phyloP scores from a whole-genome alignment of 2,888 invertebrate genomes.

The Chelonus formosanus region DNA sequence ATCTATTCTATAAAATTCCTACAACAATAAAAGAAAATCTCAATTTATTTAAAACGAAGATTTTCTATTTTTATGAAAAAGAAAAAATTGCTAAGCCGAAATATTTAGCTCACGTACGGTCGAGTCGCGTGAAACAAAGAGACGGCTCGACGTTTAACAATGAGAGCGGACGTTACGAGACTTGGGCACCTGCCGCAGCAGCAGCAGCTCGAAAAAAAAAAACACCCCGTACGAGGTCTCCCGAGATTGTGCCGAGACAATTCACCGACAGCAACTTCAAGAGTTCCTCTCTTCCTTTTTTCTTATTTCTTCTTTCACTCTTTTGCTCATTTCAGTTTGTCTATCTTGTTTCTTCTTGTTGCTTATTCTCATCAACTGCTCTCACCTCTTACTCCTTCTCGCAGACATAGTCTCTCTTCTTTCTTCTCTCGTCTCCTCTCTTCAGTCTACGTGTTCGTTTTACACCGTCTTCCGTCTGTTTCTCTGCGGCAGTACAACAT shows the following conservation, averaged over 20 bases:
- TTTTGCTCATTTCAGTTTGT: constrained; percentile 1
- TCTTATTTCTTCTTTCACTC: constrained; percentile 23
- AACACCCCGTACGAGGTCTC: constrained; percentile 39
- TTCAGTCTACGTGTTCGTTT: constrained; percentile 34
- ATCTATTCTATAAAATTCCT: not conserved
- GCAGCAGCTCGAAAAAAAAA: constrained; percentile 30
- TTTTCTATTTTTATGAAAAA: constrained; percentile 17
- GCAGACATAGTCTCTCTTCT: constrained; percentile 40
- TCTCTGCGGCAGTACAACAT: constrained; percentile 29
- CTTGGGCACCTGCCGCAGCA: constrained; percentile 38
- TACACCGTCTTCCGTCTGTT: constrained; percentile 30
- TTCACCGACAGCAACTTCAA: constrained; percentile 36
- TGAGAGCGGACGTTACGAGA: constrained; percentile 51
- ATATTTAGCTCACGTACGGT: constrained; percentile 37
- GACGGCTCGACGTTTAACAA: constrained; percentile 33
- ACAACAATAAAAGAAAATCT: constrained; percentile 7
- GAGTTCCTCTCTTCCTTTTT: constrained; percentile 29
- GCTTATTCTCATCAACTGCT: constrained; percentile 11
- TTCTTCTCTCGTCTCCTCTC: constrained; percentile 28
- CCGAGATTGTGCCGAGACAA: constrained; percentile 43
- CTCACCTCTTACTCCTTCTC: constrained; percentile 8
- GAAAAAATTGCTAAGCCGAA: constrained; percentile 28
- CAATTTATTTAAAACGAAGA: constrained; percentile 3
- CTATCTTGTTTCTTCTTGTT: not conserved
- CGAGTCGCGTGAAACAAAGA: constrained; percentile 37